Base-by-base conservation (phyloP, 2,797 vertebrate genomes). In the Coracias cyanogaster region DNA sequence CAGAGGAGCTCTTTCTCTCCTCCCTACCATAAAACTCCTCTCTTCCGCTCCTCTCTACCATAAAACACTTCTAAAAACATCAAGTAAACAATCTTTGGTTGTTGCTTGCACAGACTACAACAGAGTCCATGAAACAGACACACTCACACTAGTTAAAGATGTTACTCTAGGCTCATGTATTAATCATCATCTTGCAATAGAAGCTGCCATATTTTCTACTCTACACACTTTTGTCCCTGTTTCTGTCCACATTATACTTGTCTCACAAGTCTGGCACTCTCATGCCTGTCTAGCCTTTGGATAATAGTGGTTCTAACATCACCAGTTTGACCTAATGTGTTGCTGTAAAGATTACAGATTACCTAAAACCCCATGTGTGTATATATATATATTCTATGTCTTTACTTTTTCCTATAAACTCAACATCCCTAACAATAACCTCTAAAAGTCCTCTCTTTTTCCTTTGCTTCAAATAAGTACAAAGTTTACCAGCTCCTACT, bases 311-410 rank as follows among this genome's bases (percentile, higher is more conserved):
- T 74, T 83, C 76, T 62, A 54, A 60, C 19, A 74, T 5, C 12
- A 22, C 28, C 9, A 79, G 19, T 25, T 5, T 48, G 24, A 72
- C 45, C 17, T 18, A 77, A 58, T 16, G 25, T 12, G 11, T 14
- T 72, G 10, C 33, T 29, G 7, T 24, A 33, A 2, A 93, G 24
- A 83, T 19, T 45, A 58, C 11, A 74, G 46, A 78, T 3, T 29
- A 15, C 25, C 17, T 71, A 64, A 78, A 78, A 22, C 0, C 5
- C 35, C n/a, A 22, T 45, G 43, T 1, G 5, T 14, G 43, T 1
- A 6, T 14, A 18, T 8, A 45, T 2, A 31, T 25, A 35, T 13
- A 39, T 24, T 61, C 29, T 21, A 7, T 57, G 12, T 8, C n/a
- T 67, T 55, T 35, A 57, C 10, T 62, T 89, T 64, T 62, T 29